Evolutionary conservation across 2,888 invertebrate genomes (phyloP), one percentile per base, ranked within the genome.

Genomic region (Melinopterus prodromus): DNA sequence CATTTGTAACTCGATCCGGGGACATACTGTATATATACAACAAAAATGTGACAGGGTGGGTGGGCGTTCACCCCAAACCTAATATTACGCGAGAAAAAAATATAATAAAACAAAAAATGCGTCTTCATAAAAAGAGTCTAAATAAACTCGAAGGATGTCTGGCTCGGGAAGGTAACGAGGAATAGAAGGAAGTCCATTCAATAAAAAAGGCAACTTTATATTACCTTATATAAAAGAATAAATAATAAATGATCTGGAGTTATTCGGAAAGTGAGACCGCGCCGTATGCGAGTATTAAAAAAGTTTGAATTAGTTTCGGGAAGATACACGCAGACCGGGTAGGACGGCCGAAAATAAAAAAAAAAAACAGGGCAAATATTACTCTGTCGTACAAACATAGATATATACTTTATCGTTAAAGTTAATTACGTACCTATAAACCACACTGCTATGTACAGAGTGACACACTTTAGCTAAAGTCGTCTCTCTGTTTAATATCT

Each of bases 251-350:
- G 53, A 53, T 53, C 53, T 12, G 53, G 12, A 53, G 53, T 53
- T 53, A 53, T 53, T 53, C 53, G 53, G 53, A 53, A 53, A 53
- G 53, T 53, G 53, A 53, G 53, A 53, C 53, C 53, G 53, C 53
- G 53, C 53, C 53, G 53, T 53, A 53, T 53, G 53, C 53, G 53
- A 9, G 53, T 53, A 53, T 53, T 53, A 53, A 53, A 53, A 53
- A 53, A 53, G 53, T 53, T 53, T 53, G 53, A 53, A 53, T 53
- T 53, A 53, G 53, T 53, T 53, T 53, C 53, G 53, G 1, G 26
- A 9, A 53, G 53, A 53, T 53, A 53, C 53, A 53, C 53, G 53
- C 53, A 53, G 12, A 53, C 53, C 26, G 26, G 12, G 7, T 53
- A 9, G 53, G 53, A 53, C 7, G 53, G 5, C 53, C 2, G 53